Percentiles rank a stretch among this genome's conserved stretches.
Evolutionary conservation across 2,797 vertebrate species (phyloP).

Genomic region (Pseudotriccus pelzelni): DNA sequence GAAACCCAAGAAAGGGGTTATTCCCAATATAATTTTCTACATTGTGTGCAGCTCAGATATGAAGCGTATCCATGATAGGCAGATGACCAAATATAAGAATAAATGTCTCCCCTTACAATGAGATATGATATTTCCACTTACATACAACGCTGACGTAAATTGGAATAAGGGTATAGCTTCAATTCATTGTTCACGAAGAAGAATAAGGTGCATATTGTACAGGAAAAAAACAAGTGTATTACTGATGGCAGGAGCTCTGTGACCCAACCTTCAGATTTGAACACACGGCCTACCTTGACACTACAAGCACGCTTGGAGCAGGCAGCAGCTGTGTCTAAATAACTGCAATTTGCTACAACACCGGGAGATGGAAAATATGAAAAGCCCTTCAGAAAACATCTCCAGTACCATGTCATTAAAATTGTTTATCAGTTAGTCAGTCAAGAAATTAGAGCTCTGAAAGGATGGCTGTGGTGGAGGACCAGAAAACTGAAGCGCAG

Average conservation of each 20-base stretch:
- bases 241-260: conserved; percentile 27
- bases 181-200: conserved; percentile 8
- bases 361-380: conserved; percentile 48
- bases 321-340: conserved; percentile 76
- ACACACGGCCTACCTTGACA: conserved; percentile 57
- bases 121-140: background rate
- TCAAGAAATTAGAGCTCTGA: conserved; percentile 58
- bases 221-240: conserved; percentile 44
- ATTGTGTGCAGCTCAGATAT: background rate
- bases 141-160: conserved; percentile 6
- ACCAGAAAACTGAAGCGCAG: background rate
- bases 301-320: background rate
- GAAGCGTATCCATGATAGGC: background rate
- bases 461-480: conserved; percentile 1
- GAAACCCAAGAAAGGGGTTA: background rate
- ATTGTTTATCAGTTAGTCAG: conserved; percentile 62
- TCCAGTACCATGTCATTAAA: conserved; percentile 68
- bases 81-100: conserved; percentile 22
- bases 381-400: conserved; percentile 69
- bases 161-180: conserved; percentile 16
- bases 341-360: conserved; percentile 73
- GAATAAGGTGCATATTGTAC: background rate
- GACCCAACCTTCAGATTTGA: conserved; percentile 58
- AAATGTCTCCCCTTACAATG: background rate
- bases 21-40: conserved; percentile 1